Evolutionary conservation across 2,797 vertebrate species (phyloP).

Genomic region (Chromis chromis): DNA sequence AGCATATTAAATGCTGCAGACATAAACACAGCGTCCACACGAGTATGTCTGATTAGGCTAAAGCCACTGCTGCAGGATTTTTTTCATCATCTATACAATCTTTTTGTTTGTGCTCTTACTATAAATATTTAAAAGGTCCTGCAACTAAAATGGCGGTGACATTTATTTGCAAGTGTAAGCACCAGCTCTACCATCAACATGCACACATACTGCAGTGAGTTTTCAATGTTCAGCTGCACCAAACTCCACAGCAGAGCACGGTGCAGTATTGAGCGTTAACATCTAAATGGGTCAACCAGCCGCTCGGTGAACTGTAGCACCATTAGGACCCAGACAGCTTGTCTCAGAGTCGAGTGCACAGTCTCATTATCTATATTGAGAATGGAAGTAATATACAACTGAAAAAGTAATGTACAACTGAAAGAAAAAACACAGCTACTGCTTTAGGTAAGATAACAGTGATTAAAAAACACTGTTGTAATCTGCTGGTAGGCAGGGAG

Average conservation of each 20-base stretch:
- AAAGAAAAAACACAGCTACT: background rate
- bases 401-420: slow-evolving; percentile 24
- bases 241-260: slow-evolving; percentile 41
- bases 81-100: background rate
- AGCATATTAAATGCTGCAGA: background rate
- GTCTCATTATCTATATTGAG: slow-evolving; percentile 63
- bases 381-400: slow-evolving; percentile 45
- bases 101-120: background rate
- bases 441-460: slow-evolving; percentile 55
- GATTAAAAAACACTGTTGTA: slow-evolving; percentile 55
- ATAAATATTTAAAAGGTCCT: slow-evolving; percentile 2
- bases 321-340: slow-evolving; percentile 71
- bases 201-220: background rate
- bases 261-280: slow-evolving; percentile 72
- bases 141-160: background rate
- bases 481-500: slow-evolving; percentile 40
- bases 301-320: slow-evolving; percentile 61
- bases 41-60: background rate
- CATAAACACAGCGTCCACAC: background rate
- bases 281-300: slow-evolving; percentile 83
- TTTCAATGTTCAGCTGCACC: slow-evolving; percentile 16
- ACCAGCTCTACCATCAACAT: background rate
- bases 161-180: slow-evolving; percentile 3
- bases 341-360: slow-evolving; percentile 56
- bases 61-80: background rate